Evolutionary conservation across 2,888 invertebrate genomes (phyloP), one percentile per base, ranked within the genome.

Genomic region (Trimorus sp.): DNA sequence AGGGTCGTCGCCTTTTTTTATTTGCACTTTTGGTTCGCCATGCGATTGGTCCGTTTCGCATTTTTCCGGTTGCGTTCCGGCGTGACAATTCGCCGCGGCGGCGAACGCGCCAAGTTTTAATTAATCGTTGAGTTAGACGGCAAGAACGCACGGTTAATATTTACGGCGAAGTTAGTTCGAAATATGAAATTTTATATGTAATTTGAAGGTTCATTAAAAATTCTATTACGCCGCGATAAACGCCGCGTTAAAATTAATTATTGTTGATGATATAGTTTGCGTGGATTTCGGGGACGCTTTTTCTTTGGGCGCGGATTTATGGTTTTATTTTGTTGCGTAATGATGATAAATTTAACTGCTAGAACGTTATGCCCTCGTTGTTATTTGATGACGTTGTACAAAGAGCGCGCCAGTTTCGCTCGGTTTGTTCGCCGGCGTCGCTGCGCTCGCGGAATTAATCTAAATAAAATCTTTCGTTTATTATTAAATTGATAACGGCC

Each of bases 171-270:
- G 68, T 76, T 76, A 68, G 59, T 76, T 76, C 38, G 76, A 69
- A 69, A 69, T 60, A 69, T 66, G 68, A 76, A 69, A 76, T 76
- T 77, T 69, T 77, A 69, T 77, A 77, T 77, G 76, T 77, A 77
- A 69, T 77, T 77, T 63, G 69, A 77, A 69, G 68, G 62, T 63
- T 77, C 69, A 77, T 77, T 69, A 77, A 77, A 77, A 69, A 77
- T 77, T 77, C 76, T 69, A 77, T 69, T 77, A 77, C 69, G 58
- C 69, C 76, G 69, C 76, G 63, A 77, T 70, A 65, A 77, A 69
- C 58, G 69, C 69, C 12, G 58, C 56, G 77, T 69, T 70, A 77
- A 70, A 70, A 77, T 77, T 77, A 77, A 77, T 70, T 70, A 70
- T 69, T 77, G 77, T 77, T 77, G 69, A 69, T 62, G 68, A 63